phyloP scores from a whole-genome alignment of 92 coral and sea anemone genomes.

The Anthopleura xanthogrammica region DNA sequence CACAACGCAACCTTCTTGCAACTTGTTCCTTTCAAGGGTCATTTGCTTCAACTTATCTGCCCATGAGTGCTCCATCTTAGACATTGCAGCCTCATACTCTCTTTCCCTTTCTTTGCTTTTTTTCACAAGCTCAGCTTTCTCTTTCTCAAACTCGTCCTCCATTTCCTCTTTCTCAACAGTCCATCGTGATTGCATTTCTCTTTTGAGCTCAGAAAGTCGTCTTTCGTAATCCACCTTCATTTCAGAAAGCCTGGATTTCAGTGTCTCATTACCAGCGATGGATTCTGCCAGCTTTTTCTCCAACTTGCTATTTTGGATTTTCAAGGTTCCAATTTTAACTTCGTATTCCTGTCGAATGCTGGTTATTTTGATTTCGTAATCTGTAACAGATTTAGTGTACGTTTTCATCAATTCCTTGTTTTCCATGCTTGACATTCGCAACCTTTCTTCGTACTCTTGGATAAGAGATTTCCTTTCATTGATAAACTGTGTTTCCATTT shows the following conservation, averaged over 20 bases:
- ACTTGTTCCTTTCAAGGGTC: constrained; percentile 35
- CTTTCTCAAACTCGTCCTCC: constrained; percentile 46
- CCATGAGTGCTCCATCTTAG: constrained; percentile 38
- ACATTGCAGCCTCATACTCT: constrained; percentile 45
- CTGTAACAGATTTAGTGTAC: constrained; percentile 46
- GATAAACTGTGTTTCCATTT: constrained; percentile 31
- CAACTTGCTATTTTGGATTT: constrained; percentile 40
- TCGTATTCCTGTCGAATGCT: constrained; percentile 56
- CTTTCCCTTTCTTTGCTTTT: constrained; percentile 28
- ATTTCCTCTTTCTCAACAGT: constrained; percentile 43
- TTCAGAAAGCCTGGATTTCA: constrained; percentile 35
- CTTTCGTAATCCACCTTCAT: constrained; percentile 46
- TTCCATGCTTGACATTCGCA: constrained; percentile 43
- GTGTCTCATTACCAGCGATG: constrained; percentile 34
- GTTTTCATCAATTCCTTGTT: constrained; percentile 49
- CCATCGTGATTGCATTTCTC: constrained; percentile 36
- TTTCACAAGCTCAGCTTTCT: constrained; percentile 43
- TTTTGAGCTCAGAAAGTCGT: constrained; percentile 39
- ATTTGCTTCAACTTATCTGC: constrained; percentile 45
- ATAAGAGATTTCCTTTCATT: constrained; percentile 44
- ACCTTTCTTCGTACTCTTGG: constrained; percentile 42
- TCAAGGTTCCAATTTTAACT: constrained; percentile 42
- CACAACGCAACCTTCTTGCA: constrained; percentile 34
- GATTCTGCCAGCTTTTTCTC: constrained; percentile 36
- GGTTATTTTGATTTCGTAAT: constrained; percentile 55